phyloP scores from a whole-genome alignment of 1,140 invertebrate genomes.

The Heliconius nattereri region DNA sequence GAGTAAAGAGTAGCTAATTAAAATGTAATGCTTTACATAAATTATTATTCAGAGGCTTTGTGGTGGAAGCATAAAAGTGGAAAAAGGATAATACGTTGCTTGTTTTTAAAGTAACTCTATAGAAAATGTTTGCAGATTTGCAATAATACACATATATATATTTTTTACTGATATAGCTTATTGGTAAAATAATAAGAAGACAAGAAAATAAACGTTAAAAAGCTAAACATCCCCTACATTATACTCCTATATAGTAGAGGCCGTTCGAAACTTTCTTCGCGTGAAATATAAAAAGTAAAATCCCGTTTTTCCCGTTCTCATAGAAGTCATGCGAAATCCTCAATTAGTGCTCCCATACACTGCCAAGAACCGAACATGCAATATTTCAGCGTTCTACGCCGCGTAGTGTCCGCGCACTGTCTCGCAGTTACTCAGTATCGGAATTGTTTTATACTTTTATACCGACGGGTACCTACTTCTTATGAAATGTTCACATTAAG shows the following conservation, averaged over 20 bases:
- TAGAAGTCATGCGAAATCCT: too few species aligned
- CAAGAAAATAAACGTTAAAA: too few species aligned
- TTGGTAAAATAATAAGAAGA: too few species aligned
- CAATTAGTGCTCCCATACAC: too few species aligned
- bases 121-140: not conserved
- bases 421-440: too few species aligned
- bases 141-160: not conserved
- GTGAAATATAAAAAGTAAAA: too few species aligned
- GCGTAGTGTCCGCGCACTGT: not conserved
- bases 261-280: too few species aligned
- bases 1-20: conserved; percentile 4
- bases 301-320: too few species aligned
- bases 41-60: not conserved
- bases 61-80: not conserved
- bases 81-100: not conserved
- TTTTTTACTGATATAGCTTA: not conserved
- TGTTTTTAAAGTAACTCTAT: not conserved
- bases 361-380: not conserved
- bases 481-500: not conserved
- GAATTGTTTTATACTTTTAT: too few species aligned
- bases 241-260: too few species aligned
- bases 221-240: too few species aligned
- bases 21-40: conserved; percentile 3
- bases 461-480: not conserved
- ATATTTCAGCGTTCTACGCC: too few species aligned